Evolutionary conservation across 2,888 invertebrate genomes (phyloP).

Genomic region (Protophormia terraenovae): DNA sequence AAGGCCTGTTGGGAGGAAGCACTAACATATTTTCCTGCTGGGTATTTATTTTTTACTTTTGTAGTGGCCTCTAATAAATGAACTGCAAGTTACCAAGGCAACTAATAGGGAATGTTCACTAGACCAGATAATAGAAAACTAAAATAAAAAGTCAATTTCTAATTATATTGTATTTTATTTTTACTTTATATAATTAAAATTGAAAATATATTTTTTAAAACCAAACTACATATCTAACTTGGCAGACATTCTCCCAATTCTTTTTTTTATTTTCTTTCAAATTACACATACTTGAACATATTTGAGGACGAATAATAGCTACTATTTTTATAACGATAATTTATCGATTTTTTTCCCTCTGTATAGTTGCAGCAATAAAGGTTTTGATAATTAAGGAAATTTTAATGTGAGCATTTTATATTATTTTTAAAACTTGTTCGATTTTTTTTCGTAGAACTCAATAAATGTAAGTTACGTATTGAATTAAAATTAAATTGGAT

Average conservation of each 20-base stretch:
- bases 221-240: neutral
- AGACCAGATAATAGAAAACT: neutral
- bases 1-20: too few species aligned
- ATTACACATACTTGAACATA: neutral
- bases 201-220: too few species aligned
- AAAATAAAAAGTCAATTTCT: neutral
- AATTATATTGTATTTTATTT: neutral
- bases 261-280: neutral
- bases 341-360: constrained; percentile 2
- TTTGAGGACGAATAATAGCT: neutral
- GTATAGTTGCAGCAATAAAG: neutral
- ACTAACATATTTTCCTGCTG: too few species aligned
- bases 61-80: neutral
- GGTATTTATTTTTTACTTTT: constrained; percentile 1
- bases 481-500: neutral
- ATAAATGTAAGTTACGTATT: neutral
- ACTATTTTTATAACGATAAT: neutral
- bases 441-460: neutral
- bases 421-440: neutral
- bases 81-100: constrained; percentile 21
- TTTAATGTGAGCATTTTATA: neutral
- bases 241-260: neutral
- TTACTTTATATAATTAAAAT: too few species aligned
- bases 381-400: neutral
- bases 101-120: neutral